Percentiles rank a stretch among this genome's conserved stretches.
These are phyloP conservation scores for Papilio gigon DNA, from an alignment of 2,888 invertebrate genomes.

Conservation along the genomic window DNA sequence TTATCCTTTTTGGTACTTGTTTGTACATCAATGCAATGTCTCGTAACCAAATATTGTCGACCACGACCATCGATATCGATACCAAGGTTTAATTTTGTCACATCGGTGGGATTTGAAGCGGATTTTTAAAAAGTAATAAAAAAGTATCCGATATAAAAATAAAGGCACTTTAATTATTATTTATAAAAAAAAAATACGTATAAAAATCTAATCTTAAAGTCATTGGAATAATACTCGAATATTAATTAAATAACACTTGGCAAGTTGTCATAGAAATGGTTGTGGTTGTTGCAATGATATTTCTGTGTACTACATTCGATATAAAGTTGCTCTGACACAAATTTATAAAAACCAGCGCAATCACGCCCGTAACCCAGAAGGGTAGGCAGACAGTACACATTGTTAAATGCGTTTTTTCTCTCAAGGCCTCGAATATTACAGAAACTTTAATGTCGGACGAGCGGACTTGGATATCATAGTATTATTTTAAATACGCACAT, in stretches of 20 bases:
- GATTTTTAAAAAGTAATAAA: no score
- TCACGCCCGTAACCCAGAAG: not conserved
- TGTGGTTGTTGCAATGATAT: not conserved
- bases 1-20: no score
- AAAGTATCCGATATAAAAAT: no score
- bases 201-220: no score
- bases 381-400: not conserved
- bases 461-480: not conserved
- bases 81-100: not conserved
- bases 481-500: not conserved
- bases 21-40: not conserved
- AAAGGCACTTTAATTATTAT: no score
- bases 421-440: not conserved
- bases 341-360: not conserved
- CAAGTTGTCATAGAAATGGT: not conserved
- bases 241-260: no score
- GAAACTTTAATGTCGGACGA: no score
- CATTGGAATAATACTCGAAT: no score
- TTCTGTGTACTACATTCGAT: not conserved
- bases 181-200: no score
- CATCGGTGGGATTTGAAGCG: not conserved
- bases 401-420: not conserved
- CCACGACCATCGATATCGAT: no score
- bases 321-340: not conserved
- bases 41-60: not conserved